These are phyloP conservation scores for Metopolophium dirhodum DNA, from an alignment of 1,140 invertebrate species.

Conservation along the genomic window DNA sequence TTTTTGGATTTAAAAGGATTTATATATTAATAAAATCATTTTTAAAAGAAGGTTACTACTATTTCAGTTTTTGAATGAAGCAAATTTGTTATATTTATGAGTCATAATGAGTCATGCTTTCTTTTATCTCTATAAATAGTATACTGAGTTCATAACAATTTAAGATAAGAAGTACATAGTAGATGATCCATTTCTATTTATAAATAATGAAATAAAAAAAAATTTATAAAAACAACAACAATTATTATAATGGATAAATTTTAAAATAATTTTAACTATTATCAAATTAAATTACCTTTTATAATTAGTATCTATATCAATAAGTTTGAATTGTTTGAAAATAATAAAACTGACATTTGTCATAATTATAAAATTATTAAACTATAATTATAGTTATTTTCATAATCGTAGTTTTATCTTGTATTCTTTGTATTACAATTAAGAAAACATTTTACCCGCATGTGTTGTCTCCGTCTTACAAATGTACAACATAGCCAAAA, in stretches of 20 bases:
- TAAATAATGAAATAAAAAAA: not conserved
- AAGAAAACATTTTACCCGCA: not conserved
- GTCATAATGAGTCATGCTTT: constrained; percentile 19
- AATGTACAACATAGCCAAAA: too few relatives aligned
- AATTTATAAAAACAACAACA: not conserved
- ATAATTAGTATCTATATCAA: not conserved
- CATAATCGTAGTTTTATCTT: not conserved
- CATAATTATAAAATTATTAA: not conserved
- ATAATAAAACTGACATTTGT: not conserved
- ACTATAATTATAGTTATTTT: not conserved
- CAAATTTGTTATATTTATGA: not conserved
- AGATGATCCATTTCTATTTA: not conserved
- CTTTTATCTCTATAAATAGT: not conserved
- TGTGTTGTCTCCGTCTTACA: too few relatives aligned
- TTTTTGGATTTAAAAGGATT: too few relatives aligned
- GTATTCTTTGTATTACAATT: not conserved
- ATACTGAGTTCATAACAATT: not conserved
- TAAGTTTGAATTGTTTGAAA: not conserved
- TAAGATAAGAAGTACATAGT: not conserved
- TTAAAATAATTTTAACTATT: not conserved
- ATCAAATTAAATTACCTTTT: not conserved
- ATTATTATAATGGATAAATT: not conserved
- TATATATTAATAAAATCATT: not conserved
- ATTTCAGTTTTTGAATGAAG: not conserved
- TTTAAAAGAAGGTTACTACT: not conserved